These are phyloP conservation scores for Leptinotarsa lineolata DNA, from an alignment of 1,140 invertebrate genomes.

Conservation along the genomic window DNA sequence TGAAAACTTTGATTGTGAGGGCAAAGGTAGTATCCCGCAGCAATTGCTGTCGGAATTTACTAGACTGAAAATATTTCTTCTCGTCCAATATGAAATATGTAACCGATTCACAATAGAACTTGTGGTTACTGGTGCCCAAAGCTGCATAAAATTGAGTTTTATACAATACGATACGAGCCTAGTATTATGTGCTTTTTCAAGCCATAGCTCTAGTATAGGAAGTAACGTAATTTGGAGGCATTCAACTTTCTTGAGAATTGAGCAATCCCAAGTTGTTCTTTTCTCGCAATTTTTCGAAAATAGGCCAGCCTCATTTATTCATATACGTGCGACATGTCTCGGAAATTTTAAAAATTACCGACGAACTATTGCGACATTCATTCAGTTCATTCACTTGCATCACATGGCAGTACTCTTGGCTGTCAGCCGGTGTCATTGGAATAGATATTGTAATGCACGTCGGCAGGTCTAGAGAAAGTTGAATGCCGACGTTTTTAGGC, in stretches of 20 bases:
- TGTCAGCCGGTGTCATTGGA: conserved; percentile 4
- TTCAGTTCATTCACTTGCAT: conserved; percentile 2
- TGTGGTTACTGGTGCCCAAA: no score
- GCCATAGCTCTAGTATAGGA: background rate
- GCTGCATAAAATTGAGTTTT: background rate
- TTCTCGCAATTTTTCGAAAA: background rate
- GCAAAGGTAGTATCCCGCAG: no score
- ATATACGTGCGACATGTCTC: background rate
- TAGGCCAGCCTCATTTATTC: background rate
- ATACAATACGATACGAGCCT: background rate
- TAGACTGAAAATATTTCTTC: no score
- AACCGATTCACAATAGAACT: no score
- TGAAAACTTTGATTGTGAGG: no score
- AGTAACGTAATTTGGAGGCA: background rate
- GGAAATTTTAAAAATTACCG: background rate
- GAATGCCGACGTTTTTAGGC: conserved; percentile 1
- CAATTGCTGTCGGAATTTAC: no score
- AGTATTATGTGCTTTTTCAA: background rate
- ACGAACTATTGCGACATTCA: background rate
- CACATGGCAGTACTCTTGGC: background rate
- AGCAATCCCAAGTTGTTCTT: background rate
- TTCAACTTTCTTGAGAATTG: background rate
- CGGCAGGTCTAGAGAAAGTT: background rate
- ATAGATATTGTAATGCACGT: background rate
- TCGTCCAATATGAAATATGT: no score